Conservation (phyloP, 2,797 vertebrate genomes). For the Linurgus olivaceus region DNA sequence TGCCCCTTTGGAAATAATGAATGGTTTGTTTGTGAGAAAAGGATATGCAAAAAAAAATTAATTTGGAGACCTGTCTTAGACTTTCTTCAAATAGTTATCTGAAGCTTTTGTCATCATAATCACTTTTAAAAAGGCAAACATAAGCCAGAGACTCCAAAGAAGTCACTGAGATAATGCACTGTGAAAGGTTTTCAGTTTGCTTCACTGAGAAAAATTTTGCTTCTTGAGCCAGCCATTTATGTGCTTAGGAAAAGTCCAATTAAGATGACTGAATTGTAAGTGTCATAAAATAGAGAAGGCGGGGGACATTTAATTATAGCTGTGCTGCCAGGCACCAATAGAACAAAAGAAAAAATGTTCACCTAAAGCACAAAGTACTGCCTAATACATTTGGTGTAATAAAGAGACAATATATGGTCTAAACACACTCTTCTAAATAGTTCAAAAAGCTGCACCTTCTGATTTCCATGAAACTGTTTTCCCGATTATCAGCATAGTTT, state of each 20-base stretch:
- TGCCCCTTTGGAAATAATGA: background rate
- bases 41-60: background rate
- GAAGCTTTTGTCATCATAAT: background rate
- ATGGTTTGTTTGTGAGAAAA: background rate
- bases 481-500: constrained; percentile 11
- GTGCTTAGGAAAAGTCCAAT: constrained; percentile 26
- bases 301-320: constrained; percentile 51
- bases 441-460: background rate
- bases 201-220: background rate
- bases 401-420: constrained; percentile 10
- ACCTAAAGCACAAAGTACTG: background rate
- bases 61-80: background rate
- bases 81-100: background rate
- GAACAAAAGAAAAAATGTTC: constrained; percentile 23
- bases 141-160: background rate
- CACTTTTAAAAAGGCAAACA: background rate
- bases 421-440: background rate
- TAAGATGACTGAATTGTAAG: constrained; percentile 34
- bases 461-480: constrained; percentile 14
- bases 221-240: background rate
- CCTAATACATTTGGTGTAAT: background rate
- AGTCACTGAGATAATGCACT: background rate
- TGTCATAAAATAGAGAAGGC: constrained; percentile 21
- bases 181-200: background rate
- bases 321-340: background rate